Evolutionary conservation across 2,113 vertebrate genomes (phyloP), one percentile per base, ranked within the genome.

Genomic region (Numida meleagris): DNA sequence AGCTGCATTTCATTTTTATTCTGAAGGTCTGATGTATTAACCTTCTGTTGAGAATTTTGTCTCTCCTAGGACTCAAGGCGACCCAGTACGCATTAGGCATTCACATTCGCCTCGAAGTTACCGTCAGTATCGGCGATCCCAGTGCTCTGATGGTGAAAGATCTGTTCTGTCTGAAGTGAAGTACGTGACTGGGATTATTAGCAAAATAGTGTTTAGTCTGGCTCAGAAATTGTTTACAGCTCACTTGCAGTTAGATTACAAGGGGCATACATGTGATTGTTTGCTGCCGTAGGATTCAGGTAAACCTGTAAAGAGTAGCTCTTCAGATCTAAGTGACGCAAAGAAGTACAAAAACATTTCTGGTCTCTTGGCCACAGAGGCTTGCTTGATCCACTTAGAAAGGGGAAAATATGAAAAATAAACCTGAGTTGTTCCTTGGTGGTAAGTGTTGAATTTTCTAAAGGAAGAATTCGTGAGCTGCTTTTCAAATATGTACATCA

Each of bases 151-250:
- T 13, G 99, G 99, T 31, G 99, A 99, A 96, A 97, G 98, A 67
- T 99, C 98, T 3, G 98, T 99, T 63, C 98, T 99, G 45, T 99
- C 99, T 12, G 98, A 99, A 97, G 97, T 99, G 94, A 99, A 99
- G 98, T 99, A 98, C 19, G 98, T 97, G 42, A 57, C 62, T 55
- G 20, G 59, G 61, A 8, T 78, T 77, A 34, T 68, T 72, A 86
- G 36, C 73, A 70, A 16, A 57, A 25, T 12, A 16, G 58, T 76
- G 9, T 42, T 38, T 74, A 72, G 4, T 18, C 38, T 62, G 18
- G 27, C 42, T 40, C 18, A 70, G 40, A 86, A 62, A 15, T 11
- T 70, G 6, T 70, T 50, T 50, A 77, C 24, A 86, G 27, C 18
- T 51, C 1, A 21, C 23, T 48, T 1, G 1, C n/a, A 18, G 23